Base-by-base conservation (phyloP, 2,888 invertebrate species). In the Euclidia mi region DNA sequence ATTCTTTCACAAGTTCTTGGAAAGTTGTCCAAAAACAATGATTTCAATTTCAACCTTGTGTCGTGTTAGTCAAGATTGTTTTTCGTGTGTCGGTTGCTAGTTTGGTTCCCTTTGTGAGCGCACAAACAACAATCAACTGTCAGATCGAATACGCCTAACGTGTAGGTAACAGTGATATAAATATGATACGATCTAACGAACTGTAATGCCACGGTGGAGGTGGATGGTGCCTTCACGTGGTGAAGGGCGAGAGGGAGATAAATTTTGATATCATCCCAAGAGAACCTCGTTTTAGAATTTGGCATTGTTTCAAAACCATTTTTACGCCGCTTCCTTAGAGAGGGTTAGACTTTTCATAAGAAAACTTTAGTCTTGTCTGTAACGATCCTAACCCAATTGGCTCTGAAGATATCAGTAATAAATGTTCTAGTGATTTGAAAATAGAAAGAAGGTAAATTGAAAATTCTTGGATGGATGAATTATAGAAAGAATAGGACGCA, bases 151-250 rank as follows among this genome's bases (percentile, higher is more conserved):
- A 50, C 62, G 44, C 58, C 64, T 66, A 60, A 71, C 64, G 58
- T 61, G 75, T 75, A 76, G 72, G 78, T 78, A 76, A 76, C 81
- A 70, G 67, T 80, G 79, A 82, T 80, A 84, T 81, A 85, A 85
- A 89, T 90, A 90, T 87, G 87, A 88, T 85, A 77, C 78, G 84
- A 80, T 80, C 84, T 91, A 91, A 90, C 90, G 89, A 91, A 91
- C 90, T 87, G 88, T 81, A 78, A 79, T 76, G 75, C 69, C 66
- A 63, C 10, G 17, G 55, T 60, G 42, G 60, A 76, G 87, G n/a
- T n/a, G n/a, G n/a, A n/a, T n/a, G n/a, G n/a, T n/a, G n/a, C n/a
- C n/a, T n/a, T n/a, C n/a, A n/a, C 85, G 76, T 78, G 46, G 18
- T 56, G 69, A 71, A 2, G 0, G 20, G 72, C 73, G 69, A n/a